Conservation (phyloP, 2,888 invertebrate genomes). For the Ophion ellenae region DNA sequence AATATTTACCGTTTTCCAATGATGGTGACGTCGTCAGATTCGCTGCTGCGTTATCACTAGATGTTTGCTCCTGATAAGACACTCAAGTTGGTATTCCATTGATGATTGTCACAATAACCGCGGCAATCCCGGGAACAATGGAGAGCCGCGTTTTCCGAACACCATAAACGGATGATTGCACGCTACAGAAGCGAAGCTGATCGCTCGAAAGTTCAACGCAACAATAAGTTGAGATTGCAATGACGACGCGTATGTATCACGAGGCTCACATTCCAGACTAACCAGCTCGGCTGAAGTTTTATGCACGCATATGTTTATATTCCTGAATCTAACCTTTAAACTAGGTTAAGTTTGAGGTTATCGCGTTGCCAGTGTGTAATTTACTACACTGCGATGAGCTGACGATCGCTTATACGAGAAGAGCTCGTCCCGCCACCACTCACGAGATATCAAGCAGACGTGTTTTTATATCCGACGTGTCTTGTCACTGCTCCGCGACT, state of each 20-base stretch:
- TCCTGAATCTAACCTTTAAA: constrained; percentile 49
- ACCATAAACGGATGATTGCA: not conserved
- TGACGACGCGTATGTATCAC: constrained; percentile 21
- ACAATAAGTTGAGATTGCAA: not conserved
- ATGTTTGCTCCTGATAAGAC: too few relatives aligned
- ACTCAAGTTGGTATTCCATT: too few relatives aligned
- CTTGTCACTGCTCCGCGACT: not conserved
- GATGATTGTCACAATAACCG: too few relatives aligned
- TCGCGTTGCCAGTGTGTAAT: constrained; percentile 34
- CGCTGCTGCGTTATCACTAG: too few relatives aligned
- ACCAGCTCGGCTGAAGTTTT: constrained; percentile 10
- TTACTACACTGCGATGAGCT: constrained; percentile 1
- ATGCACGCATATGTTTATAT: constrained; percentile 9
- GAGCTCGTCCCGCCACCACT: constrained; percentile 7
- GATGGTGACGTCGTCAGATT: too few relatives aligned
- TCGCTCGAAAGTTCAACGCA: constrained; percentile 4
- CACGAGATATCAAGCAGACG: not conserved
- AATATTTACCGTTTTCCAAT: too few relatives aligned
- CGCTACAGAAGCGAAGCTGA: not conserved
- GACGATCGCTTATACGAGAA: constrained; percentile 6
- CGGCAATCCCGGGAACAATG: too few relatives aligned
- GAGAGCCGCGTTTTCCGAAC: too few relatives aligned
- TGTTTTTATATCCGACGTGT: not conserved
- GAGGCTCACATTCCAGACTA: constrained; percentile 46
- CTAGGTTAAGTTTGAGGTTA: constrained; percentile 64